A percentile compares a stretch with the other conserved stretches of the same genome.
phyloP scores from a whole-genome alignment of 2,888 invertebrate genomes.

The Philhelius pedissequus region DNA sequence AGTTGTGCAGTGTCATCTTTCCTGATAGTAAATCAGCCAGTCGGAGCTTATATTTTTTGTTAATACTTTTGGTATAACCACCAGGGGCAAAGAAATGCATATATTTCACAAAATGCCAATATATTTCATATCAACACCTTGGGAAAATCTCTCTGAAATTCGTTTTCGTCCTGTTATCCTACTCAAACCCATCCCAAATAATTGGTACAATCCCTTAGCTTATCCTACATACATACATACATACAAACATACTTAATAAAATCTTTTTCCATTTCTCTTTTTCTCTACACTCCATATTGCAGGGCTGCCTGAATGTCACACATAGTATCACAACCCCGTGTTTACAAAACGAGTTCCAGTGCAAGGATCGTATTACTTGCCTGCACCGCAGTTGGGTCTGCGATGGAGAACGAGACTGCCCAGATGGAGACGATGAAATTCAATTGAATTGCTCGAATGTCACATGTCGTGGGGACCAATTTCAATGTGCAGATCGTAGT shows the following conservation, averaged over 20 bases:
- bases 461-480: constrained; percentile 92
- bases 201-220: neutral
- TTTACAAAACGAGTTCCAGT: constrained; percentile 86
- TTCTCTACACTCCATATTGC: constrained; percentile 69
- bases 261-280: constrained; percentile 11
- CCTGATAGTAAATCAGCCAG: neutral
- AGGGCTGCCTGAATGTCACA: constrained; percentile 83
- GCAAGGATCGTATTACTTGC: constrained; percentile 89
- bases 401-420: constrained; percentile 91
- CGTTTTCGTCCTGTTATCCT: neutral
- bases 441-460: constrained; percentile 83
- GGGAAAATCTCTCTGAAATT: neutral
- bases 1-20: neutral
- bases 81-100: neutral
- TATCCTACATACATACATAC: neutral
- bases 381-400: constrained; percentile 90
- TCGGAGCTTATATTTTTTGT: neutral
- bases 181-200: neutral
- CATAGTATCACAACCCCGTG: constrained; percentile 82
- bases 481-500: constrained; percentile 89
- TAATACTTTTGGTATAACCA: neutral
- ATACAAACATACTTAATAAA: neutral
- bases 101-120: neutral
- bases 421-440: constrained; percentile 89
- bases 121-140: constrained; percentile 12